Base-by-base conservation (phyloP, 2,797 vertebrate species). In the Ceryle rudis region DNA sequence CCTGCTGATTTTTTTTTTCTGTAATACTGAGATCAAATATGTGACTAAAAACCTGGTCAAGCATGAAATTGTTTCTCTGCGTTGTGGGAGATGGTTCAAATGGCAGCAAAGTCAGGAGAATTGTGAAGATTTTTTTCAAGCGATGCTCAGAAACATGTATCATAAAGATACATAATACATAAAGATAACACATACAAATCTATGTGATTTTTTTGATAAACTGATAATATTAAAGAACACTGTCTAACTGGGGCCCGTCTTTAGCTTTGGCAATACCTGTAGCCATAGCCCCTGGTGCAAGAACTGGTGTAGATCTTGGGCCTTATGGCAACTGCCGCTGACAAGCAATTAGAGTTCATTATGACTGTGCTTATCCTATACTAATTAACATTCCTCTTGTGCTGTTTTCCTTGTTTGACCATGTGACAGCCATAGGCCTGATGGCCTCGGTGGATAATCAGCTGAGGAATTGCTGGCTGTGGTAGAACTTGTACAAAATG, bases 331-430 rank as follows among this genome's bases (percentile, higher is more conserved):
- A 90, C 96, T 92, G 98, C 97, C 97, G 95, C 95, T 97, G 98
- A 98, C 96, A 97, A 98, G 98, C 98, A 98, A 99, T 99, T 99
- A 99, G 98, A 97, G 95, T 98, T 98, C 98, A 98, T 99, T 98
- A 99, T 98, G 98, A 95, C 81, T 97, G 97, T 97, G 97, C 98
- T 98, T 98, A 98, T 98, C 98, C 95, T 96, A 91, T 98, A 96
- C 98, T 99, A 99, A 99, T 99, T 99, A 99, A 98, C 97, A 84
- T 97, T 97, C 97, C 98, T 98, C 98, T 98, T 98, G 98, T 97
- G 97, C 91, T 97, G 90, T 97, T 98, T 97, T 97, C 80, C 86
- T 75, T 94, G 71, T 81, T 95, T 95, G 97, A 97, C 96, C 94
- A 7, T 93, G 94, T 98, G 97, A 97, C 97, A 97, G 94, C 89